Evolutionary conservation across 2,888 invertebrate species (phyloP), one percentile per base, ranked within the genome.

Genomic region (Drosophila melanosoma): DNA sequence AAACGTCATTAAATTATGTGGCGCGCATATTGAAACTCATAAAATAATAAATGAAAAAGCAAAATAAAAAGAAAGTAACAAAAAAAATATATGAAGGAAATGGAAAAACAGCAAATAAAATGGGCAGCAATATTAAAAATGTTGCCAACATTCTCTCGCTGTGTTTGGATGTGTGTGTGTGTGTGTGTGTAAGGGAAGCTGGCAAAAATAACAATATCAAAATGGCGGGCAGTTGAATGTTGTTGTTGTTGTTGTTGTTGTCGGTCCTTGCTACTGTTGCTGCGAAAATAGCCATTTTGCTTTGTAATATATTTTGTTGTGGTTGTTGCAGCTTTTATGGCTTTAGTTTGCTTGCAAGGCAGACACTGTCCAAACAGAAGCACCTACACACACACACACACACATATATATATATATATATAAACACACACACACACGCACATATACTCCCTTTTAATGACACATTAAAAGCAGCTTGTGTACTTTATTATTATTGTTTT

Each of bases 401-500:
- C 51, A 72, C n/a, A 29, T 4, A 8, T 3, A 20, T 1, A 20
- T 12, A 20, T 3, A 15, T 8, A 17, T 17, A 38, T 17, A 36
- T 36, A 15, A 6, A 15, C 0, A 15, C 4, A 29, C 29, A 6
- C 29, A 29, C 29, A 29, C 29, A 29, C 29, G 5, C 5, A 57
- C 40, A 64, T 51, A 69, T 23, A 59, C 49, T 66, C 72, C 71
- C 69, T 79, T 89, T 86, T 86, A 86, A 88, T 88, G 89, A 81
- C 74, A 86, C 89, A 87, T 87, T 90, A 87, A 87, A 81, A 88
- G 79, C 79, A 85, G 90, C 88, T 82, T 89, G 89, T 74, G 81
- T 74, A 73, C 81, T 74, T 76, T 78, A 70, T 76, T 76, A 53
- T 65, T 29, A 38, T 62, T 72, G 29, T 51, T 51, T 8, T 66